phyloP scores from a whole-genome alignment of 2,888 invertebrate species.

The Lasioglossum figueresi region DNA sequence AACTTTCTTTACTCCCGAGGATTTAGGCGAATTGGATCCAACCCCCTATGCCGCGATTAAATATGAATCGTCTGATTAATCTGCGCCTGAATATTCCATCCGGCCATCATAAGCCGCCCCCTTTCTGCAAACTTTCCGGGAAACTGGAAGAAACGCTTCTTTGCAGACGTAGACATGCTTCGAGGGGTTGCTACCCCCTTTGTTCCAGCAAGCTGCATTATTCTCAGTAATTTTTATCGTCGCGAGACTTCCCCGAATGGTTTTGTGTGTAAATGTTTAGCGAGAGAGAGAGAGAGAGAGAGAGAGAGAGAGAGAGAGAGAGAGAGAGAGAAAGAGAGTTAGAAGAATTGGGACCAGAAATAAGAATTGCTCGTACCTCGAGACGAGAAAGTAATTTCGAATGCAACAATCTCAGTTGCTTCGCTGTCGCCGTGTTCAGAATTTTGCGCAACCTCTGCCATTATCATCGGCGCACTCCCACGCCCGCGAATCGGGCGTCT shows the following conservation, averaged over 20 bases:
- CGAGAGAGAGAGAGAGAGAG: too few species aligned
- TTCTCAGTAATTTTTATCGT: background rate
- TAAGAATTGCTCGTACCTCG: background rate
- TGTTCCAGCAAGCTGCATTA: background rate
- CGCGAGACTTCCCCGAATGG: background rate
- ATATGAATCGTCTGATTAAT: background rate
- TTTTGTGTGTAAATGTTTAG: background rate
- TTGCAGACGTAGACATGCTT: background rate
- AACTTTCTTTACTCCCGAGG: background rate
- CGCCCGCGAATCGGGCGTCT: background rate
- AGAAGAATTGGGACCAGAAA: too few species aligned
- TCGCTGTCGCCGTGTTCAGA: background rate
- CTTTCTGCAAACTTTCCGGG: background rate
- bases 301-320: too few species aligned
- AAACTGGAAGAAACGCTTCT: background rate
- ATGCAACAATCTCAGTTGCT: background rate
- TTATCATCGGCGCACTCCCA: background rate
- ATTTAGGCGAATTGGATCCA: background rate
- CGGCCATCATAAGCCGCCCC: background rate
- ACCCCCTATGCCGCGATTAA: background rate
- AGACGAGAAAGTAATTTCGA: background rate
- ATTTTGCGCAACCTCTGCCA: background rate
- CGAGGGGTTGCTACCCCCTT: background rate
- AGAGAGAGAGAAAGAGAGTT: too few species aligned
- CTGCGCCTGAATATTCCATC: constrained; percentile 1